Percentiles rank a stretch among this genome's conserved stretches.
Evolutionary conservation across 2,797 vertebrate species (phyloP).

Genomic region (Peromyscus melanophrys): DNA sequence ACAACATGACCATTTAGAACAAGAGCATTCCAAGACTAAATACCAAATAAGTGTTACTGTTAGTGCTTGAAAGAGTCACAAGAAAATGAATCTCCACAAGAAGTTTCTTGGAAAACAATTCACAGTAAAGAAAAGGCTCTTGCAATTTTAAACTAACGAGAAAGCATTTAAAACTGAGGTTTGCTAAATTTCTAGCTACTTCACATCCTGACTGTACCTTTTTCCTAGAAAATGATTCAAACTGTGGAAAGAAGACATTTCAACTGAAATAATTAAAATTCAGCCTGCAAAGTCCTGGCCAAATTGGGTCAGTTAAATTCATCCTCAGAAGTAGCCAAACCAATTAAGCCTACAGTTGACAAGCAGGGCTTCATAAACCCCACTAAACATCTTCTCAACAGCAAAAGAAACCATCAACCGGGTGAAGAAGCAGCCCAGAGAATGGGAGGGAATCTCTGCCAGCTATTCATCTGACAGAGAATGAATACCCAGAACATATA

Average conservation of each 20-base stretch:
- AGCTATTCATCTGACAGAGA: neutral
- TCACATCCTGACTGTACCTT: constrained; percentile 16
- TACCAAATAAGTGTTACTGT: constrained; percentile 23
- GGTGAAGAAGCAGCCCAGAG: neutral
- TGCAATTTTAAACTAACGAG: constrained; percentile 28
- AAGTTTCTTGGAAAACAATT: constrained; percentile 67
- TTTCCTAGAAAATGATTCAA: constrained; percentile 74
- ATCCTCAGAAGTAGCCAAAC: constrained; percentile 74
- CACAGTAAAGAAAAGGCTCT: constrained; percentile 41
- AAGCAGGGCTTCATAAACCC: neutral
- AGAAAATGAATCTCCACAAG: constrained; percentile 62
- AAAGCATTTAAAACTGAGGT: constrained; percentile 54
- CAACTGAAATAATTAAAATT: constrained; percentile 79
- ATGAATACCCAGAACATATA: neutral
- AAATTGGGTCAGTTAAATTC: constrained; percentile 80
- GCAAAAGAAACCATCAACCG: neutral
- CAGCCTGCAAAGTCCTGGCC: constrained; percentile 68
- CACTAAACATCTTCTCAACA: neutral
- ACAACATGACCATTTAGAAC: constrained; percentile 45
- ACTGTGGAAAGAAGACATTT: constrained; percentile 66
- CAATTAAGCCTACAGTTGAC: constrained; percentile 51
- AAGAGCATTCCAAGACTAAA: constrained; percentile 50
- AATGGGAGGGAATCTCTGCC: neutral
- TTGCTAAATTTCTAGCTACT: constrained; percentile 57
- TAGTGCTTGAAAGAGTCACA: constrained; percentile 52